Conservation (phyloP, 2,113 vertebrate species). For the Bombycilla garrulus region DNA sequence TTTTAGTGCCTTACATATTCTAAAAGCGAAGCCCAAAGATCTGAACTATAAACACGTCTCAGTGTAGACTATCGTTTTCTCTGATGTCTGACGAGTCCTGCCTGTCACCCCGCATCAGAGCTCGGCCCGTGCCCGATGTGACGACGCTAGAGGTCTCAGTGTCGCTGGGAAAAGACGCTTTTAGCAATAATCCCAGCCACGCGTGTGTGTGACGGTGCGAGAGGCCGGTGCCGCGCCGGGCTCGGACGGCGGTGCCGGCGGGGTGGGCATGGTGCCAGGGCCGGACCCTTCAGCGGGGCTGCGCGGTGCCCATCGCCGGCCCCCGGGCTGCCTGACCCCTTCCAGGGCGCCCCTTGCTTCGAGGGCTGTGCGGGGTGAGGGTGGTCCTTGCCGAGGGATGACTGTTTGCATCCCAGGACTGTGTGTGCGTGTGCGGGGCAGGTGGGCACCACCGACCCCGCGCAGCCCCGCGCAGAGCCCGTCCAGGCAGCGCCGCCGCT, state of each 20-base stretch:
- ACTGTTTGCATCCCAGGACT: too few species aligned
- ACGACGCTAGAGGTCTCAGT: slow-evolving; percentile 22
- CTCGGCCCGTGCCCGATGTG: background rate
- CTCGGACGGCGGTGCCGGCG: background rate
- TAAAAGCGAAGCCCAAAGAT: background rate
- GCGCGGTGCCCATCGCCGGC: background rate
- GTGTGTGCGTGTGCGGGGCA: too few species aligned
- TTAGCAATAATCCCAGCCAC: background rate
- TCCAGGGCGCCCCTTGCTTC: too few species aligned
- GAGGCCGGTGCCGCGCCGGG: background rate
- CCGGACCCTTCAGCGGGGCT: background rate
- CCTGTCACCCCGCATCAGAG: background rate
- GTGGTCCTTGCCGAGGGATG: too few species aligned
- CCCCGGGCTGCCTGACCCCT: background rate
- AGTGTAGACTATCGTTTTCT: background rate
- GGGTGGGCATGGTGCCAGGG: background rate
- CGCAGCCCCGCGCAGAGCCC: too few species aligned
- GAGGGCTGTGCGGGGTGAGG: background rate
- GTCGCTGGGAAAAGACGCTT: background rate
- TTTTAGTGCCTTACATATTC: background rate
- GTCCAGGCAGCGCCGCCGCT: too few species aligned
- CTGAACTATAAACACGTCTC: accelerated
- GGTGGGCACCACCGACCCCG: too few species aligned
- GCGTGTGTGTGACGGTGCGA: background rate
- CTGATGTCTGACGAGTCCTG: background rate